These are phyloP conservation scores for Chromoteleia sp. DNA, from an alignment of 2,888 invertebrate species.

Conservation along the genomic window DNA sequence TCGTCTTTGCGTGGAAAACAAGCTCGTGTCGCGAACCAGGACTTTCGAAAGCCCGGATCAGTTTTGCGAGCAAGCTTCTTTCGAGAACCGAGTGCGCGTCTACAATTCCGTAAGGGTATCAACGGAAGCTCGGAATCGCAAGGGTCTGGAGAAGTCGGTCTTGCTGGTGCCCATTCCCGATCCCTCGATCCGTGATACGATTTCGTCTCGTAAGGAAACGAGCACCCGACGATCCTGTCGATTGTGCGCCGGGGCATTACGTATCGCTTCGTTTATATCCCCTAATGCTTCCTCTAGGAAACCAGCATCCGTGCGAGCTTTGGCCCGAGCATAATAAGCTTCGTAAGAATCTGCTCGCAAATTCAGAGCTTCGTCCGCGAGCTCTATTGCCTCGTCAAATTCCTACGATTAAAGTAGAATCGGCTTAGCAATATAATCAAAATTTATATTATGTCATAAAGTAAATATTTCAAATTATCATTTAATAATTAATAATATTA, in stretches of 20 bases:
- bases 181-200: slow-evolving; percentile 84
- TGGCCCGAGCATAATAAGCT: slow-evolving; percentile 95
- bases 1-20: slow-evolving; percentile 14
- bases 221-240: slow-evolving; percentile 90
- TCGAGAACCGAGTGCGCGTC: slow-evolving; percentile 30
- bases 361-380: slow-evolving; percentile 94
- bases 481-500: too few relatives aligned
- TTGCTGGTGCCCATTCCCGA: slow-evolving; percentile 79
- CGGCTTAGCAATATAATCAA: too few relatives aligned
- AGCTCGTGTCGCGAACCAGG: slow-evolving; percentile 15
- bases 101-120: slow-evolving; percentile 82
- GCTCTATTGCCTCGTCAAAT: slow-evolving; percentile 93
- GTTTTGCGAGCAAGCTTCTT: slow-evolving; percentile 56
- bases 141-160: slow-evolving; percentile 73
- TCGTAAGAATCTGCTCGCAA: slow-evolving; percentile 95
- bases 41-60: slow-evolving; percentile 17
- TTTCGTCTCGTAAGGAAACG: slow-evolving; percentile 91
- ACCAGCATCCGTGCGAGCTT: slow-evolving; percentile 92
- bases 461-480: too few relatives aligned
- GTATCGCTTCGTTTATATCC: slow-evolving; percentile 93
- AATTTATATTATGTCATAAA: too few relatives aligned
- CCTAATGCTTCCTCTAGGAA: slow-evolving; percentile 90
- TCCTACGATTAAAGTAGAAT: slow-evolving; percentile 88
- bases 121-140: slow-evolving; percentile 80
- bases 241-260: slow-evolving; percentile 89